Base-by-base conservation (phyloP, 2,113 vertebrate genomes). In the Brachionichthys hirsutus region DNA sequence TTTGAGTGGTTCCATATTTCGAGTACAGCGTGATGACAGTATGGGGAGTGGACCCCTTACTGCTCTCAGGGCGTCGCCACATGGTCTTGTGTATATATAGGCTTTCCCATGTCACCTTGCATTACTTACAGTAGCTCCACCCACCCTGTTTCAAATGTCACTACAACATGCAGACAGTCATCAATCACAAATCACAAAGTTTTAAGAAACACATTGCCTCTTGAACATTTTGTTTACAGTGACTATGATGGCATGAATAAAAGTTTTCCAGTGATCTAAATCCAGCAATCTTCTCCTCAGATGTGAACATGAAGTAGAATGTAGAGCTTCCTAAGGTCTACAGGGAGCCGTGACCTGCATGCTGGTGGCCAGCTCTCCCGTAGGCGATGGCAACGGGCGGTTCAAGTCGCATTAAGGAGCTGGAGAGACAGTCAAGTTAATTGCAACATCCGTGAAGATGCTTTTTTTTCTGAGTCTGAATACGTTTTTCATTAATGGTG, bases 401-500 rank as follows among this genome's bases (percentile, higher is more conserved):
- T 78, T 84, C 67, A 85, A 76, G 67, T 80, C 41, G 67, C 11
- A 45, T 81, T 74, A 73, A 82, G 71, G 71, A 72, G 76, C 65
- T 57, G 59, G 54, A 59, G 62, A 89, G 84, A 90, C 83, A 89
- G 84, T 75, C 62, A 81, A 87, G 87, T 88, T 89, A 88, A 91
- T 90, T 90, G 87, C 74, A 85, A 84, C 77, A 83, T 78, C 7
- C 61, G 69, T 67, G 47, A 59, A 72, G 66, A 54, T 43, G 49
- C 38, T 62, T 74, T 85, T 58, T 17, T 47, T 50, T 63, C 12
- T 16, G 70, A 72, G 75, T 89, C 86, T 84, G 81, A 87, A 85
- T 84, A 87, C 48, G 70, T 90, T 90, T 91, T 90, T 90, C 86
- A 90, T 91, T 91, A 91, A 89, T 86, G 71, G 87, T 84, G 80